Conservation (phyloP, 2,888 invertebrate species). For the Pristionchus mayeri region DNA sequence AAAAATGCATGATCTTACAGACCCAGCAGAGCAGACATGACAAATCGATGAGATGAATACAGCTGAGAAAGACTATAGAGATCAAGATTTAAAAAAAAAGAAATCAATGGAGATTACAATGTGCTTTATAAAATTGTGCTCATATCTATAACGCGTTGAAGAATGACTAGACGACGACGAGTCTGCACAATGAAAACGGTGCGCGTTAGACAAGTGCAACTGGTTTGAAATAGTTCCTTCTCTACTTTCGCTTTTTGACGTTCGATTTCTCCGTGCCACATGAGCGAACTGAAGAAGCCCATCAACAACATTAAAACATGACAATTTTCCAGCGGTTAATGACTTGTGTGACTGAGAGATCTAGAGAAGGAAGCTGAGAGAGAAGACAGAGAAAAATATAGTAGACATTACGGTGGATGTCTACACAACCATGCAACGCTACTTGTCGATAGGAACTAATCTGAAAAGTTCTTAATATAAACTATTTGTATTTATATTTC, state of each 20-base stretch:
- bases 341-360: background rate
- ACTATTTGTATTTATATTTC: background rate
- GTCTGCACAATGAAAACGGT: too few species aligned
- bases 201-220: too few species aligned
- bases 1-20: too few species aligned
- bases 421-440: background rate
- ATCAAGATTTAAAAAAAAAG: background rate
- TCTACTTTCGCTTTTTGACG: too few species aligned
- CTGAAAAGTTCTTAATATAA: background rate
- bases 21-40: background rate
- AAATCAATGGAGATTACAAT: too few species aligned
- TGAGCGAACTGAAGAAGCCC: background rate
- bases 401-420: slow-evolving; percentile 3
- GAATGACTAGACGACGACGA: background rate
- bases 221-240: too few species aligned
- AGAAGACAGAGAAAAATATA: background rate
- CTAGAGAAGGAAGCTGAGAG: background rate
- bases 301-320: background rate
- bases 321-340: background rate
- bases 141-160: background rate
- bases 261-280: too few species aligned
- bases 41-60: background rate
- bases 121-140: too few species aligned
- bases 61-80: background rate
- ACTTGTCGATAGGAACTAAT: too few species aligned